Conservation (phyloP, 2,113 vertebrate genomes). For the Hippopotamus amphibius region DNA sequence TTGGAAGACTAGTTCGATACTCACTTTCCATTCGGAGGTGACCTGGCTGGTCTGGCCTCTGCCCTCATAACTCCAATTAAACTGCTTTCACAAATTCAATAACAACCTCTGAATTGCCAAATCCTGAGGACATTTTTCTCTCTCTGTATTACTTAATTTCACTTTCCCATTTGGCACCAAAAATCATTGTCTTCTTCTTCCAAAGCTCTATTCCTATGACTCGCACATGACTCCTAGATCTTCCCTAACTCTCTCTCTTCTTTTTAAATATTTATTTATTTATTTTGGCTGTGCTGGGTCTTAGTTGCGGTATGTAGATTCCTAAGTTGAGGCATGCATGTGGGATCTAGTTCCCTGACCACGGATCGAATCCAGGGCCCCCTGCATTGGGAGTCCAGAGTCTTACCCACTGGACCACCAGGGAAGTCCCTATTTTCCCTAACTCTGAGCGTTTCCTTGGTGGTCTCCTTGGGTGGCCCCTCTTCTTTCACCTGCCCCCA, state of each 20-base stretch:
- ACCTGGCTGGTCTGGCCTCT: not conserved
- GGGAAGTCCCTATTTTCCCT: not conserved
- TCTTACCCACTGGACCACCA: too few relatives aligned
- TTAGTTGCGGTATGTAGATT: too few relatives aligned
- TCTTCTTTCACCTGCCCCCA: not conserved
- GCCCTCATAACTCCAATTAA: not conserved
- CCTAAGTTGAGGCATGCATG: too few relatives aligned
- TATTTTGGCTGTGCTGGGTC: too few relatives aligned
- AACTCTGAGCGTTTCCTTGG: not conserved
- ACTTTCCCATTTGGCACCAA: conserved; percentile 2
- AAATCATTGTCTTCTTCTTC: not conserved
- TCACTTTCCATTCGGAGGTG: not conserved
- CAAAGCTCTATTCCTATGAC: not conserved
- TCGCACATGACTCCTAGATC: not conserved
- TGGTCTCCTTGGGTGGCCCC: not conserved
- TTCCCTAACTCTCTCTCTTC: not conserved
- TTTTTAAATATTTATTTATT: too few relatives aligned
- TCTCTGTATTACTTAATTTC: conserved; percentile 29
- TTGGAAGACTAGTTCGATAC: not conserved
- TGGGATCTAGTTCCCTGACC: too few relatives aligned
- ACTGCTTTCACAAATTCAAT: not conserved
- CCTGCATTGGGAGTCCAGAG: too few relatives aligned
- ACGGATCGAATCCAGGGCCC: too few relatives aligned
- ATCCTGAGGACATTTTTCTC: not conserved
- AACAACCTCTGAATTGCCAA: conserved; percentile 16